Percentiles rank a stretch among this genome's conserved stretches.
Evolutionary conservation across 2,113 vertebrate genomes (phyloP).

Genomic region (Tringa solitaria): DNA sequence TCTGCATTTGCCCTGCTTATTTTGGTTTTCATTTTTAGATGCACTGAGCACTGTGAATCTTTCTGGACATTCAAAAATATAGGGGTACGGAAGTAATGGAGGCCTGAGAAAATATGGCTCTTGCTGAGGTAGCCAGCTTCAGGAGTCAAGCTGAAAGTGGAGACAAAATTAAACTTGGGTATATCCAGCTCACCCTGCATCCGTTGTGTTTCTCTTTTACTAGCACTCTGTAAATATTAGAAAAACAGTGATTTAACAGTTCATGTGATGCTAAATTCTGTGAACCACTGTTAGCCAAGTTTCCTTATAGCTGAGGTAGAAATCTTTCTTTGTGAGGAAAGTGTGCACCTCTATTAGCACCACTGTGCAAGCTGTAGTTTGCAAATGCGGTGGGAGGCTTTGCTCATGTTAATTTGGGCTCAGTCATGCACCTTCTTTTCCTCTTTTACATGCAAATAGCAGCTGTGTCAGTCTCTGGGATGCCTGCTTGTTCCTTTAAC

Average conservation of each 20-base stretch:
- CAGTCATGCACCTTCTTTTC: constrained; percentile 63
- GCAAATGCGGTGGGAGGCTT: constrained; percentile 43
- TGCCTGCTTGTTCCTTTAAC: constrained; percentile 53
- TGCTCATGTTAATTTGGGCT: constrained; percentile 59
- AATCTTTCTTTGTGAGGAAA: constrained; percentile 12
- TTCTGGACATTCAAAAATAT: neutral
- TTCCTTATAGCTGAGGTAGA: neutral
- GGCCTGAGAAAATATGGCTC: neutral
- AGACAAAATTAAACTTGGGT: neutral
- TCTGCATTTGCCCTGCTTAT: neutral
- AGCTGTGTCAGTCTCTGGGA: constrained; percentile 61
- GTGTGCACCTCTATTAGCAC: constrained; percentile 15
- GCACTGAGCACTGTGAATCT: neutral
- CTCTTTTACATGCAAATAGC: constrained; percentile 64
- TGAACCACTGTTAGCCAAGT: neutral
- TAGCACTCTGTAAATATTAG: neutral
- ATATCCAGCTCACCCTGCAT: neutral
- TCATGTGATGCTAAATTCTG: neutral
- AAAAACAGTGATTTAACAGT: neutral
- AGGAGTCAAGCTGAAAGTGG: neutral
- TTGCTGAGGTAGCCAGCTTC: neutral
- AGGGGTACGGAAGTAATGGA: neutral
- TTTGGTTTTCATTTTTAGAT: neutral
- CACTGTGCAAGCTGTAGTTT: constrained; percentile 29
- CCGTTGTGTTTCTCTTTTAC: neutral